Evolutionary conservation across 2,888 invertebrate genomes (phyloP).

Genomic region (Mimas tiliae): DNA sequence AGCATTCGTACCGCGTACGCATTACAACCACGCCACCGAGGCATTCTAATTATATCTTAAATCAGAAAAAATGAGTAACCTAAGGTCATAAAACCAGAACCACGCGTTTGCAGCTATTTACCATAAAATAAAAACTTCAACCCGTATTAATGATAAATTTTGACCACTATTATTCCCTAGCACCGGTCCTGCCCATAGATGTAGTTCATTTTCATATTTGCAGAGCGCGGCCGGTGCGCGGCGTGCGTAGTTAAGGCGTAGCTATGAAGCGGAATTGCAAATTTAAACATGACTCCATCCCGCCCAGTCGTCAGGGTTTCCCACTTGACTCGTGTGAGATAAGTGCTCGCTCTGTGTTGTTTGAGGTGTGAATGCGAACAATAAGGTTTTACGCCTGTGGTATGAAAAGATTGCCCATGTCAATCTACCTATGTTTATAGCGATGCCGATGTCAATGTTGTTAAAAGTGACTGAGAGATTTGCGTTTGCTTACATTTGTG

Average conservation of each 20-base stretch:
- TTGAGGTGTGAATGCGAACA: slow-evolving; percentile 32
- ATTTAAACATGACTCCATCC: slow-evolving; percentile 63
- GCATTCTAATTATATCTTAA: too few species aligned
- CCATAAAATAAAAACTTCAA: too few species aligned
- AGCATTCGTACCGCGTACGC: too few species aligned
- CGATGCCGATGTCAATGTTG: background rate
- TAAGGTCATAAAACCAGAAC: too few species aligned
- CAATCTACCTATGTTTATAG: slow-evolving; percentile 8
- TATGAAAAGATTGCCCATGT: slow-evolving; percentile 41
- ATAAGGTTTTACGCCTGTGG: slow-evolving; percentile 34
- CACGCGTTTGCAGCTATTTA: too few species aligned
- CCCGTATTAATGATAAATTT: background rate
- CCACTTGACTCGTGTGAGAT: slow-evolving; percentile 19
- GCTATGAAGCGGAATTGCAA: slow-evolving; percentile 63
- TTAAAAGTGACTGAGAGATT: background rate
- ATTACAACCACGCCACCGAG: too few species aligned
- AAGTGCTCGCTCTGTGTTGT: slow-evolving; percentile 26
- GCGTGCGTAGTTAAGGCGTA: slow-evolving; percentile 50
- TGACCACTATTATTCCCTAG: background rate
- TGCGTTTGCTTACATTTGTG: background rate
- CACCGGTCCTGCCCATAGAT: slow-evolving; percentile 21
- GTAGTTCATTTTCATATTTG: slow-evolving; percentile 51
- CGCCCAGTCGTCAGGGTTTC: slow-evolving; percentile 21
- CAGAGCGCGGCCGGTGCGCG: slow-evolving; percentile 43
- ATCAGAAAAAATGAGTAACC: too few species aligned